These are phyloP conservation scores for Seira ritae DNA, from an alignment of 2,888 invertebrate species.

Conservation along the genomic window DNA sequence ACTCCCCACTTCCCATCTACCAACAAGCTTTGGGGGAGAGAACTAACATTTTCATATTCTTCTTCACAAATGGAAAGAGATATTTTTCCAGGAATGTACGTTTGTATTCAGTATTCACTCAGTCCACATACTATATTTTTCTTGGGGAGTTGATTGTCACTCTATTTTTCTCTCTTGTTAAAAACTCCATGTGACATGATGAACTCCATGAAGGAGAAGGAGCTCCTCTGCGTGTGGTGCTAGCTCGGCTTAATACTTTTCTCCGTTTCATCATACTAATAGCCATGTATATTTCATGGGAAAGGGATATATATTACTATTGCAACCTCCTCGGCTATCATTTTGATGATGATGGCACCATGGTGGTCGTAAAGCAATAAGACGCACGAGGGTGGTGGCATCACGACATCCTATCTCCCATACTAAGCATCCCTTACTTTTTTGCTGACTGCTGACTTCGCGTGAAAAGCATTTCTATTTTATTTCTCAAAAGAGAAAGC, in stretches of 20 bases:
- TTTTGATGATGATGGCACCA: conserved; percentile 31
- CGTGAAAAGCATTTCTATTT: background rate
- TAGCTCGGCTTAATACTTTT: conserved; percentile 14
- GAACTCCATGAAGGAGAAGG: background rate
- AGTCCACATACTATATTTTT: too few relatives aligned
- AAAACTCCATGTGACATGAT: background rate
- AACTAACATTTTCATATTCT: background rate
- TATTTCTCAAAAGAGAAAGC: too few relatives aligned
- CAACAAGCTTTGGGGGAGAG: too few relatives aligned
- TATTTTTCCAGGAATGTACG: background rate
- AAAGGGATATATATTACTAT: too few relatives aligned
- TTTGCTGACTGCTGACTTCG: background rate
- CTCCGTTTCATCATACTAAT: conserved; percentile 33
- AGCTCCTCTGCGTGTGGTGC: background rate
- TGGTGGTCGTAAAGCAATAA: conserved; percentile 49
- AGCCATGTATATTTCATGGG: conserved; percentile 28
- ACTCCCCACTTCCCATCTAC: too few relatives aligned
- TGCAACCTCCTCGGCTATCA: background rate
- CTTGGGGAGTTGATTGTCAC: conserved; percentile 39
- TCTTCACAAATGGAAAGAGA: too few relatives aligned
- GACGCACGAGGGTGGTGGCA: conserved; percentile 44
- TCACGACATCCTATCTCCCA: background rate
- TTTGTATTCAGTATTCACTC: too few relatives aligned
- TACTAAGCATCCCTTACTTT: background rate
- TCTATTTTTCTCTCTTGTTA: conserved; percentile 9